Conservation (phyloP, 2,113 vertebrate genomes). For the Pagrus major region DNA sequence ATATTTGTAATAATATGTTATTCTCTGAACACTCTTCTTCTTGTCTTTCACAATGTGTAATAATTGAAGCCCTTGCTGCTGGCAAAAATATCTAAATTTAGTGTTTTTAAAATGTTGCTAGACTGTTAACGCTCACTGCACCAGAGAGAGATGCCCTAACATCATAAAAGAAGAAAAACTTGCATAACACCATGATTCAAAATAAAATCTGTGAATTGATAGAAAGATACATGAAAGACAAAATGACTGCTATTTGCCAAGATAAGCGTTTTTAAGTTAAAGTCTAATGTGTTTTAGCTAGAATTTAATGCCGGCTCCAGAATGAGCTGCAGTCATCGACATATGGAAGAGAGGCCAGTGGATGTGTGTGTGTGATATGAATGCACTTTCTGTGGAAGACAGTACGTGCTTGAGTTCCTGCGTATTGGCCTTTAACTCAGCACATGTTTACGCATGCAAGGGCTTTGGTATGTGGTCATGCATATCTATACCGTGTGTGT, state of each 20-base stretch:
- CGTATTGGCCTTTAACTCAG: not conserved
- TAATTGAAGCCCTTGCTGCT: conserved; percentile 9
- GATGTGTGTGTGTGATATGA: not conserved
- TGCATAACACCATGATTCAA: not conserved
- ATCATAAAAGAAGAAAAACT: not conserved
- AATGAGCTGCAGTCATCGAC: not conserved
- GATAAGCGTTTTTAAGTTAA: conserved; percentile 1
- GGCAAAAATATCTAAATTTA: conserved; percentile 1
- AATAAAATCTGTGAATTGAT: not conserved
- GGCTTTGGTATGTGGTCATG: conserved; percentile 12
- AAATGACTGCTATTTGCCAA: not conserved
- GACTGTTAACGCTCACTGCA: not conserved
- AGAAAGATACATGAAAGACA: not conserved
- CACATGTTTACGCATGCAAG: not conserved
- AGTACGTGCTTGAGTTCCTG: not conserved
- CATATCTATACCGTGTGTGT: conserved; percentile 11
- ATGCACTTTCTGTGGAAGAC: not conserved
- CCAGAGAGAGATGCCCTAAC: not conserved
- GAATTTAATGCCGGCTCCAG: not conserved
- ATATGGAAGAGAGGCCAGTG: conserved; percentile 5
- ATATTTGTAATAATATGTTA: not conserved
- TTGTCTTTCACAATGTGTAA: not conserved
- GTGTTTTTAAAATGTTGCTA: not conserved
- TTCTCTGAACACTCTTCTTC: not conserved
- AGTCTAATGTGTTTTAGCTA: not conserved